Conservation (phyloP, 1,140 invertebrate genomes). For the Caenorhabditis elegans region DNA sequence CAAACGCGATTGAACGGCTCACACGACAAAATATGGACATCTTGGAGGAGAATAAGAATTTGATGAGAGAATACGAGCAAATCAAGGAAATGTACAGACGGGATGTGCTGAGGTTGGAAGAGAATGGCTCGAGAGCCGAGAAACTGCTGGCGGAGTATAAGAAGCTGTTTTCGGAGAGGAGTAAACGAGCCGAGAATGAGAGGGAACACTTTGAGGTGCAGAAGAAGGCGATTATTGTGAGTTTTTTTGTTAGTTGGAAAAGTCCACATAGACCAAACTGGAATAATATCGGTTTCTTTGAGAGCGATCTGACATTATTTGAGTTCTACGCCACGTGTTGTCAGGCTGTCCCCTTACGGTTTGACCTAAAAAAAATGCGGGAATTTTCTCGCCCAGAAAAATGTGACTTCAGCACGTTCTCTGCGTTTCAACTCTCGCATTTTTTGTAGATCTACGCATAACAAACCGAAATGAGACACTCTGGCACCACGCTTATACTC, state of each 20-base stretch:
- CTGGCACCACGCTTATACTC: too few relatives aligned
- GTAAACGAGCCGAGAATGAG: constrained; percentile 37
- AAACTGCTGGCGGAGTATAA: constrained; percentile 85
- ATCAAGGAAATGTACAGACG: constrained; percentile 81
- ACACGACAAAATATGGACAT: constrained; percentile 75
- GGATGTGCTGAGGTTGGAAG: constrained; percentile 77
- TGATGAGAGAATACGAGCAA: constrained; percentile 75
- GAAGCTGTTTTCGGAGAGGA: constrained; percentile 22
- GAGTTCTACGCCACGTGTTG: too few relatives aligned
- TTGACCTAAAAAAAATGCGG: too few relatives aligned
- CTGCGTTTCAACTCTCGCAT: too few relatives aligned
- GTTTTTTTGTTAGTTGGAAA: constrained; percentile 17
- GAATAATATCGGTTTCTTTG: too few relatives aligned
- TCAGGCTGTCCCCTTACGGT: too few relatives aligned
- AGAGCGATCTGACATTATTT: too few relatives aligned
- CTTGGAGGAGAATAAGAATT: constrained; percentile 80
- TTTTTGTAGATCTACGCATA: too few relatives aligned
- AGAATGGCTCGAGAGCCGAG: constrained; percentile 75
- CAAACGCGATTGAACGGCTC: constrained; percentile 78
- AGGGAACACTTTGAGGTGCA: constrained; percentile 38
- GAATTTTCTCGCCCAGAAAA: too few relatives aligned
- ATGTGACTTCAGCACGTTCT: too few relatives aligned
- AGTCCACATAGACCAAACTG: not conserved
- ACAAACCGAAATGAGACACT: too few relatives aligned
- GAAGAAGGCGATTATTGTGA: constrained; percentile 44